Conservation (phyloP, 2,888 invertebrate genomes). For the Acronicta psi region DNA sequence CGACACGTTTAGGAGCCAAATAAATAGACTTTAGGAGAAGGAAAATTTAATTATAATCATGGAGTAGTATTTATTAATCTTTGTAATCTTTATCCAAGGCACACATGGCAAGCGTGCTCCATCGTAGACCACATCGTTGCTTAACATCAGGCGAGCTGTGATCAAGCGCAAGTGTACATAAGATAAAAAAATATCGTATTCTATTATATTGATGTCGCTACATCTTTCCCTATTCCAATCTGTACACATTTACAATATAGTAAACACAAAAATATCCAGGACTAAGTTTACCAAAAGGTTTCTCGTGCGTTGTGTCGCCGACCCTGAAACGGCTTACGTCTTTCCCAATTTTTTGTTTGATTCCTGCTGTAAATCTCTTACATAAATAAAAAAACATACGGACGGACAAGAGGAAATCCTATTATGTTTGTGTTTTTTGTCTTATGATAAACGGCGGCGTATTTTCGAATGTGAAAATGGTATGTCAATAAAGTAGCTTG, state of each 20-base stretch:
- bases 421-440: slow-evolving; percentile 29
- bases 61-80: no score
- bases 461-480: slow-evolving; percentile 5
- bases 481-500: not conserved
- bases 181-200: no score
- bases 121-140: no score
- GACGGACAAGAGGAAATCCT: slow-evolving; percentile 25
- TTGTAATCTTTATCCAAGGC: no score
- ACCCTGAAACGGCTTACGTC: slow-evolving; percentile 47
- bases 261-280: slow-evolving; percentile 18
- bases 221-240: not conserved
- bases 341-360: slow-evolving; percentile 51
- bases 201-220: slow-evolving; percentile 1
- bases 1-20: slow-evolving; percentile 36
- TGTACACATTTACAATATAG: slow-evolving; percentile 2
- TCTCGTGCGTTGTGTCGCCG: slow-evolving; percentile 27
- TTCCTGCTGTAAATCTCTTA: slow-evolving; percentile 37
- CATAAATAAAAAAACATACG: slow-evolving; percentile 38
- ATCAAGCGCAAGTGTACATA: no score
- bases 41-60: no score
- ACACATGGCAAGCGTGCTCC: no score
- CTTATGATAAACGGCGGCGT: slow-evolving; percentile 15
- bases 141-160: no score
- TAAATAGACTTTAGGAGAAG: slow-evolving; percentile 9
- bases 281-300: slow-evolving; percentile 40